phyloP scores from a whole-genome alignment of 2,888 invertebrate genomes.

The Orchesella flavescens region DNA sequence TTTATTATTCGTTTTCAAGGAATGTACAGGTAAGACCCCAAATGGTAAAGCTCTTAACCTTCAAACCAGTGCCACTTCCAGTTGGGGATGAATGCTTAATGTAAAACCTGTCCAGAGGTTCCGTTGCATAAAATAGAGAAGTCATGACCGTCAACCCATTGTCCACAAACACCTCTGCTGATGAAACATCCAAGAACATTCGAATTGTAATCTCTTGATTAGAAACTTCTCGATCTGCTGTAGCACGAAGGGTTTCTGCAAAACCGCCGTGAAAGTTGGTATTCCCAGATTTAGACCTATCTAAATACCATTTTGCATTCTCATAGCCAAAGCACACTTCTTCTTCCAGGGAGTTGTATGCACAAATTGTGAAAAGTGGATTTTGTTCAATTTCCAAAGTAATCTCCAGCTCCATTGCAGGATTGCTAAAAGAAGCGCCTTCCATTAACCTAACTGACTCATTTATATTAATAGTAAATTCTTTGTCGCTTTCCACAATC shows the following conservation, averaged over 20 bases:
- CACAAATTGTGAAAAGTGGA: slow-evolving; percentile 49
- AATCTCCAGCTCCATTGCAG: slow-evolving; percentile 52
- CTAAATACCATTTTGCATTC: slow-evolving; percentile 45
- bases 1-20: too few relatives aligned
- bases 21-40: too few relatives aligned
- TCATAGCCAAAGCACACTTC: slow-evolving; percentile 59
- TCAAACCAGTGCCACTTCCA: too few relatives aligned
- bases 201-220: slow-evolving; percentile 40
- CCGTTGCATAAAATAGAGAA: slow-evolving; percentile 62
- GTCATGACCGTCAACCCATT: slow-evolving; percentile 67
- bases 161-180: slow-evolving; percentile 69
- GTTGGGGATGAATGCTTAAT: too few relatives aligned
- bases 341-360: slow-evolving; percentile 20
- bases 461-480: not conserved
- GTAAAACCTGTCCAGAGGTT: slow-evolving; percentile 33
- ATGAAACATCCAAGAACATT: slow-evolving; percentile 65
- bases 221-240: slow-evolving; percentile 35
- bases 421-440: slow-evolving; percentile 19
- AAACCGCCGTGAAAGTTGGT: slow-evolving; percentile 42
- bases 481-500: not conserved
- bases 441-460: not conserved
- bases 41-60: too few relatives aligned
- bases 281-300: slow-evolving; percentile 62
- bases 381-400: not conserved
- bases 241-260: not conserved